Conservation (phyloP, 2,888 invertebrate genomes). For the Stegophylla sp. region DNA sequence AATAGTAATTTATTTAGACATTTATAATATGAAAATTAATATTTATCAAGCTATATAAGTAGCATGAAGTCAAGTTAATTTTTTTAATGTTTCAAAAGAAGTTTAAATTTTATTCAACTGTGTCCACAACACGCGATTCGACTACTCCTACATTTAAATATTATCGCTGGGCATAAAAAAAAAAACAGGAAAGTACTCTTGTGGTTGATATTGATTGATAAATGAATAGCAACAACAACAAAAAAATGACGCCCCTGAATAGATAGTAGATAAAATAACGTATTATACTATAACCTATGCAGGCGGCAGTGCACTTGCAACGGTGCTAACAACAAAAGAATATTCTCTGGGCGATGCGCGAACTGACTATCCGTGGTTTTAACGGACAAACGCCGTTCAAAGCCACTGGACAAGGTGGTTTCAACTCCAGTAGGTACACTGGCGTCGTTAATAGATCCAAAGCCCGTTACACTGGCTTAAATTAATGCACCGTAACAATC, state of each 20-base stretch:
- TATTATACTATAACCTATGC: not conserved
- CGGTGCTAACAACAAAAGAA: not conserved
- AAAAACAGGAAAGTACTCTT: not conserved
- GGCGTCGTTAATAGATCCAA: constrained; percentile 18
- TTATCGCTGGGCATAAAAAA: too few species aligned
- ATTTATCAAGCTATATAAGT: too few species aligned
- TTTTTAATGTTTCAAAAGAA: too few species aligned
- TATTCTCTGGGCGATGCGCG: not conserved
- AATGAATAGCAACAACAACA: not conserved
- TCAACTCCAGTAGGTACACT: constrained; percentile 12
- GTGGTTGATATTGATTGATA: constrained; percentile 8
- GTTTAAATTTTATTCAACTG: too few species aligned
- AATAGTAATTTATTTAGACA: too few species aligned
- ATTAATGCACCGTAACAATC: constrained; percentile 50
- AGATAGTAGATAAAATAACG: not conserved
- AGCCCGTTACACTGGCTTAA: constrained; percentile 39
- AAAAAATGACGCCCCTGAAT: not conserved
- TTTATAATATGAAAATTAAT: too few species aligned
- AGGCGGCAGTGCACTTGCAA: not conserved
- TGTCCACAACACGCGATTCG: too few species aligned
- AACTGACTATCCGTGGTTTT: constrained; percentile 12
- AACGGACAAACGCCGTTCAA: constrained; percentile 39
- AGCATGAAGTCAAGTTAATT: too few species aligned
- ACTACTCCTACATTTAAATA: too few species aligned
- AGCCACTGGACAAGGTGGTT: constrained; percentile 39